Percentiles rank a stretch among this genome's conserved stretches.
Conservation (phyloP, 2,888 invertebrate species). For the Eutolmus rufibarbis region DNA sequence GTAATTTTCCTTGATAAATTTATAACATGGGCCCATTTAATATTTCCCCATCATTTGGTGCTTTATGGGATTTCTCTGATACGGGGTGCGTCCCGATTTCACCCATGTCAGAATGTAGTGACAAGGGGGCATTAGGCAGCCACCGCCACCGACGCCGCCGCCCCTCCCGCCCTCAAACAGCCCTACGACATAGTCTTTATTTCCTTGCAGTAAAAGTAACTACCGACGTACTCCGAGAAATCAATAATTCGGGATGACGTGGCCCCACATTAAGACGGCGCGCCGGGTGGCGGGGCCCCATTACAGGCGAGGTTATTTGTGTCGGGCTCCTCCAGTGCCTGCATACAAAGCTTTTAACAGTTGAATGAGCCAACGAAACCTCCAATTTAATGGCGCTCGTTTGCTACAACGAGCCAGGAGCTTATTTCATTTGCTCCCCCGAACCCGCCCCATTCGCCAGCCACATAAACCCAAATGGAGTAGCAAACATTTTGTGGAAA, state of each 20-base stretch:
- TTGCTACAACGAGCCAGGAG: neutral
- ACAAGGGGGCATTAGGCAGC: neutral
- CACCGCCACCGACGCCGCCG: neutral
- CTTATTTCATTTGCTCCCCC: conserved; percentile 4
- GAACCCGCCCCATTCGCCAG: neutral
- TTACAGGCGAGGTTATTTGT: conserved; percentile 14
- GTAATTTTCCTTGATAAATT: conserved; percentile 25
- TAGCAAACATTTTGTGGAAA: conserved; percentile 11
- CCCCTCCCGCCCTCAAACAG: neutral
- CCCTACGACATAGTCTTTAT: neutral
- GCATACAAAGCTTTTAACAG: conserved; percentile 28
- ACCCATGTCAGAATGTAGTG: conserved; percentile 13
- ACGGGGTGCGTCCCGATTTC: neutral
- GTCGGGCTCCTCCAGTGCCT: neutral
- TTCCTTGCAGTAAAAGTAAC: neutral
- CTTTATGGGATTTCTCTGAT: neutral
- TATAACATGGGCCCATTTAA: conserved; percentile 19
- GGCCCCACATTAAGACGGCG: neutral
- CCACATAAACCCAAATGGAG: conserved; percentile 16
- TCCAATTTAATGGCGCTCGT: conserved; percentile 18
- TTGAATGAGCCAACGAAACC: conserved; percentile 21
- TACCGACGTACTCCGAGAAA: neutral
- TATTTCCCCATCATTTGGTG: conserved; percentile 29
- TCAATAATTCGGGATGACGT: conserved; percentile 27
- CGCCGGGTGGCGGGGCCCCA: neutral